phyloP scores from a whole-genome alignment of 2,888 invertebrate species.

The Ormia ochracea region DNA sequence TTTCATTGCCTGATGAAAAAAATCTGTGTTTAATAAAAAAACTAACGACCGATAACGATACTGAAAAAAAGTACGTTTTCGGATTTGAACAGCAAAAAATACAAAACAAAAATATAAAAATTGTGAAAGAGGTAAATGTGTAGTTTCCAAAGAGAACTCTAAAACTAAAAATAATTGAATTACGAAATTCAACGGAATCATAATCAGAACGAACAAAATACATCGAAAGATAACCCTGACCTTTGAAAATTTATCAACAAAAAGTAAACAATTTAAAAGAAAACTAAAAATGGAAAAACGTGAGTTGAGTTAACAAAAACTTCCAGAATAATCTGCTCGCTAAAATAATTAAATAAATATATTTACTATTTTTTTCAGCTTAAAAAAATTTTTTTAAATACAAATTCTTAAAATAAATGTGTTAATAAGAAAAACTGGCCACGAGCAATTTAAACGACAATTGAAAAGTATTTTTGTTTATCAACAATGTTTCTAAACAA shows the following conservation, averaged over 20 bases:
- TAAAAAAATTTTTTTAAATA: constrained; percentile 21
- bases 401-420: neutral
- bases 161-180: constrained; percentile 20
- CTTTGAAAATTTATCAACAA: constrained; percentile 17
- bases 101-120: neutral
- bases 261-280: neutral
- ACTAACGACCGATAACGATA: too few species aligned
- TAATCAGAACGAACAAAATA: neutral
- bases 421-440: constrained; percentile 24
- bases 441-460: constrained; percentile 21
- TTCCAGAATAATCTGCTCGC: neutral
- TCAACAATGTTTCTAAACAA: constrained; percentile 53
- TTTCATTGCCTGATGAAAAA: too few species aligned
- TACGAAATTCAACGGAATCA: constrained; percentile 2
- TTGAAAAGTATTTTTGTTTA: constrained; percentile 11
- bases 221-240: constrained; percentile 57
- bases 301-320: constrained; percentile 55
- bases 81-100: constrained; percentile 22
- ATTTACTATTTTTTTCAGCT: constrained; percentile 38
- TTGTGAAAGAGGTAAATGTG: constrained; percentile 21
- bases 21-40: too few species aligned
- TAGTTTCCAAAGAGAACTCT: neutral
- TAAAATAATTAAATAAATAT: constrained; percentile 8
- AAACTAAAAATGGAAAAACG: constrained; percentile 17
- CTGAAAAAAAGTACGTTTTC: too few species aligned